Conservation (phyloP, 35 echinoderm and acorn worm genomes). For the Amphiura filiformis region DNA sequence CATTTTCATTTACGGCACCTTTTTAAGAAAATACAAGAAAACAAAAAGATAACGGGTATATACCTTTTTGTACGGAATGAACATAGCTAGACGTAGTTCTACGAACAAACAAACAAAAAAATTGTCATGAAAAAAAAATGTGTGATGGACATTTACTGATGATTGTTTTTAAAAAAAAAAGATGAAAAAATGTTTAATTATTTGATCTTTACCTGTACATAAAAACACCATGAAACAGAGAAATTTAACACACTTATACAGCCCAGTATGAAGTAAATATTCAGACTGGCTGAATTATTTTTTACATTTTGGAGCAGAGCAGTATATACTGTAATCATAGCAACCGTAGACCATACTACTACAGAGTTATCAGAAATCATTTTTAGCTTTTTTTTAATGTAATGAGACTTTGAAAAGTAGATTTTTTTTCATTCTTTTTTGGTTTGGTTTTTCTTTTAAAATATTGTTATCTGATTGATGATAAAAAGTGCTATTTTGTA, state of each 20-base stretch:
- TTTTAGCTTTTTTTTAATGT: background rate
- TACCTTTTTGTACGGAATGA: slow-evolving; percentile 7
- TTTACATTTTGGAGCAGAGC: background rate
- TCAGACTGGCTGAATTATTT: background rate
- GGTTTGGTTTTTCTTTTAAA: background rate
- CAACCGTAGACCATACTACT: background rate
- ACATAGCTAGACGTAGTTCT: background rate
- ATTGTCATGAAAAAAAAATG: slow-evolving; percentile 5
- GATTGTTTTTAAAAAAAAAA: background rate
- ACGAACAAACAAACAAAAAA: background rate
- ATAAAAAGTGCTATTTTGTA: slow-evolving; percentile 1
- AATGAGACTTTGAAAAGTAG: background rate
- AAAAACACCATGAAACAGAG: background rate
- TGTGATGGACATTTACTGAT: slow-evolving; percentile 12
- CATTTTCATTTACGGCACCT: background rate
- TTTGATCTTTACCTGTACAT: slow-evolving; percentile 7
- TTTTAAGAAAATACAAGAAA: slow-evolving; percentile 8
- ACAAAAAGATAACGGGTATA: slow-evolving; percentile 4
- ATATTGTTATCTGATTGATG: background rate
- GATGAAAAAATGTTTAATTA: background rate
- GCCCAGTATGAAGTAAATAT: background rate
- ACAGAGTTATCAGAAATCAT: background rate
- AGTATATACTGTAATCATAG: background rate
- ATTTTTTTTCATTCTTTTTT: background rate
- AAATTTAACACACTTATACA: background rate